Base-by-base conservation (phyloP, 2,888 invertebrate species). In the Tiliacea aurago region DNA sequence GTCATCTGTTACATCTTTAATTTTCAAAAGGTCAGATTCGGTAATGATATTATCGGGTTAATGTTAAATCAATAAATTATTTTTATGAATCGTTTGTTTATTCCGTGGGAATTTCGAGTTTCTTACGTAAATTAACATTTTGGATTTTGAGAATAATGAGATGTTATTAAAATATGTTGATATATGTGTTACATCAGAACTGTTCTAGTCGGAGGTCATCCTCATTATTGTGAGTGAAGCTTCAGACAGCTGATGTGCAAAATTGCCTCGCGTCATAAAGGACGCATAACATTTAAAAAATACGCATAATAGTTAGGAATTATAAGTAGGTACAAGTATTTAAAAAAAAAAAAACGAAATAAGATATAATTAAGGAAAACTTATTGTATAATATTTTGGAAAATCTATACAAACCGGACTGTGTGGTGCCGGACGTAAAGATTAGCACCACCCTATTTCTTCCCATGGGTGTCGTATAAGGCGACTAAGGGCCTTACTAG, bases 11-110 rank as follows among this genome's bases (percentile, higher is more conserved):
- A 69, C 43, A 41, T 80, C 49, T 61, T 56, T 37, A 37, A 45
- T 23, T 70, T 23, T 45, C 23, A 41, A 77, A 77, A 81, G 80
- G 81, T 80, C 53, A 45, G 0, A 37, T 56, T 58, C 23, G 47
- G 13, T 51, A 45, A 70, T 2, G 23, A 10, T 28, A 13, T 9
- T 18, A n/a, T 18, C 11, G 18, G 11, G 53, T 13, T 23, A 59
- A 70, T 47, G 69, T 43, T 63, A 45, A 1, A 41, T 51, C 49
- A 70, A 76, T 45, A 65, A 66, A 61, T 63, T 0, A 43, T 66
- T 45, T 73, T 56, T 23, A 62, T 66, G 9, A 65, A 56, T 66
- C n/a, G 13, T 45, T 66, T 66, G 65, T 61, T 61, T 56, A 55
- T 70, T 49, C 43, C 55, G 49, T 77, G 75, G 13, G 62, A 62